Evolutionary conservation across 2,888 invertebrate species (phyloP), one percentile per base, ranked within the genome.

Genomic region (Brachyopa scutellaris): DNA sequence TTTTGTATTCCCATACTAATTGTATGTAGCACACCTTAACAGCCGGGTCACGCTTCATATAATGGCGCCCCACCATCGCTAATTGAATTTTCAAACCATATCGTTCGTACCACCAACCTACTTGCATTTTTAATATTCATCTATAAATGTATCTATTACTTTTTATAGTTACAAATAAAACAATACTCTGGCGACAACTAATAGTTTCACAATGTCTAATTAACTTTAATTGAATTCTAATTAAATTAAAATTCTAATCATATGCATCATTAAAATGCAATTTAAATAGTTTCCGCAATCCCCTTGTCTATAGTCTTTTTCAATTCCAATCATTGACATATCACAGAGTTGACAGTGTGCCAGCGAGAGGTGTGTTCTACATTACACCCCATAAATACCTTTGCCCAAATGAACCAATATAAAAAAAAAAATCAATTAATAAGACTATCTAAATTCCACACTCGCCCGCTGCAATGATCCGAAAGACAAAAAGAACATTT

Each of bases 361-460:
- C 31, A 61, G 31, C n/a, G 13, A 59, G 59, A 36, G 74, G 80
- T 76, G 76, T 69, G 76, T 69, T 59, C 62, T n/a, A 40, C 55
- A 40, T 53, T 21, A 49, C 61, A 53, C 11, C 47, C 36, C 42
- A 45, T 72, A 64, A 66, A 59, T 72, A 40, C 45, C 47, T 49
- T 64, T 17, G 31, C 64, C 78, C 51, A 78, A 72, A 59, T 72
- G 57, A 26, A 31, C 26, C 26, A 26, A 26, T 51, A 11, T 29
- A 53, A 15, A n/a, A 47, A 45, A 45, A 49, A 61, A 55, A 79
- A 66, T 79, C 67, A 76, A 76, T 69, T 49, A 79, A 61, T 38
- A 53, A 36, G 36, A 80, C 80, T 76, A 80, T 80, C 80, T 80
- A 76, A 76, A 80, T 80, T 80, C 74, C 80, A 69, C 74, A 80